Base-by-base conservation (phyloP, 2,113 vertebrate species). In the Corydoras maculifer region DNA sequence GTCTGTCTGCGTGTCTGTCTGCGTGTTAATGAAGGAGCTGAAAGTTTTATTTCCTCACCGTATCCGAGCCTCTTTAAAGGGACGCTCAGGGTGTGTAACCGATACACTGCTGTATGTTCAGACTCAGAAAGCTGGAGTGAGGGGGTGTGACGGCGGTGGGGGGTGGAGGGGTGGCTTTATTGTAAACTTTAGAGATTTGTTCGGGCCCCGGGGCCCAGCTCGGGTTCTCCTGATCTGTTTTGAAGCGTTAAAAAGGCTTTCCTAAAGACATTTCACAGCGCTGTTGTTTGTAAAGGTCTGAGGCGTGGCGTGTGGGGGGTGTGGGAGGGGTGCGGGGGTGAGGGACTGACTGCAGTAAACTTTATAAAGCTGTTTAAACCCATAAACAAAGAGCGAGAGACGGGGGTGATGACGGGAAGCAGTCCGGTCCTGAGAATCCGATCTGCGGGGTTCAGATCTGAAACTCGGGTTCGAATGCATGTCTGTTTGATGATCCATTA, bases 141-240 rank as follows among this genome's bases (percentile, higher is more conserved):
- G 81, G 78, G 85, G 82, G 80, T 82, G 62, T 75, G 78, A 7
- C 30, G 32, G 35, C 2, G 13, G 3, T 12, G 67, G 68, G 85
- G 61, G 74, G 79, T n/a, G 13, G 3, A 4, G 4, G 2, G 13
- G 3, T n/a, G 80, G 82, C 86, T 86, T 79, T 84, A 88, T 85
- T 88, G 88, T 86, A 87, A 86, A 89, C 83, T 87, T 85, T 86
- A 86, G 87, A 88, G 85, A 87, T 87, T 88, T 82, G 77, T 79
- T 71, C 68, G 73, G 79, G 81, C 81, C 77, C 83, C 71, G 70
- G 70, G 85, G 87, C 84, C 81, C 72, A 76, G 81, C 81, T 79
- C 81, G 84, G 84, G 87, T 82, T 81, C 83, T 89, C 86, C 83
- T 88, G 86, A 87, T 88, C 87, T 89, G 82, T 84, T 88, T 83